phyloP scores from a whole-genome alignment of 1,140 invertebrate species.

The Laodelphax striatellus region DNA sequence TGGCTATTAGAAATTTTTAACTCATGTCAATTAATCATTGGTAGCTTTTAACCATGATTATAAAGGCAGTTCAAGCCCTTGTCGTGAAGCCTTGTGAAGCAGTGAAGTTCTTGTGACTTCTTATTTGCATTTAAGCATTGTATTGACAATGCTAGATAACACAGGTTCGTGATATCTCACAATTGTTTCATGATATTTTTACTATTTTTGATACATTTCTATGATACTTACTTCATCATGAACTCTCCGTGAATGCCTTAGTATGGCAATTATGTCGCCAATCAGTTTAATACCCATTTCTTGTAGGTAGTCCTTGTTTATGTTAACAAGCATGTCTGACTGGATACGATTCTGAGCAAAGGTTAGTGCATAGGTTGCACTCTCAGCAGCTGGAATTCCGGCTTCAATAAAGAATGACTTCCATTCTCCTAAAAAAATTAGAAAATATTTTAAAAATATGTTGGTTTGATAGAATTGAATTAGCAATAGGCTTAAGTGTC shows the following conservation, averaged over 20 bases:
- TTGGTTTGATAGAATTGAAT: too few species aligned
- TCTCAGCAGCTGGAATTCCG: constrained; percentile 58
- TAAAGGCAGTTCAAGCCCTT: too few species aligned
- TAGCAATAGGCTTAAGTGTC: too few species aligned
- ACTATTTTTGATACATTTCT: not conserved
- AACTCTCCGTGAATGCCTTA: constrained; percentile 67
- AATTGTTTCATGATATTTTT: too few species aligned
- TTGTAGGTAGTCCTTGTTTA: constrained; percentile 68
- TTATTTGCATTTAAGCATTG: too few species aligned
- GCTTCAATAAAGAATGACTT: constrained; percentile 67
- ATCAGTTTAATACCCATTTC: constrained; percentile 74
- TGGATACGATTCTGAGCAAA: constrained; percentile 73
- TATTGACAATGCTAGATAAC: too few species aligned
- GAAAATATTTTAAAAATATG: not conserved
- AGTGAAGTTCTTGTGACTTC: too few species aligned
- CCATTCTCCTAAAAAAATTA: constrained; percentile 46
- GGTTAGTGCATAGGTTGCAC: constrained; percentile 67
- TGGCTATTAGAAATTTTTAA: too few species aligned
- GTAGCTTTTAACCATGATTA: too few species aligned
- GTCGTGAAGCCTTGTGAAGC: too few species aligned
- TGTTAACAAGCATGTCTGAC: constrained; percentile 65
- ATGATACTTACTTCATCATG: constrained; percentile 39
- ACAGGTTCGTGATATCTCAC: too few species aligned
- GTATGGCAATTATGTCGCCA: constrained; percentile 74
- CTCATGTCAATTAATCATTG: too few species aligned